phyloP scores from a whole-genome alignment of 1,140 invertebrate genomes.

The Metaphire vulgaris region DNA sequence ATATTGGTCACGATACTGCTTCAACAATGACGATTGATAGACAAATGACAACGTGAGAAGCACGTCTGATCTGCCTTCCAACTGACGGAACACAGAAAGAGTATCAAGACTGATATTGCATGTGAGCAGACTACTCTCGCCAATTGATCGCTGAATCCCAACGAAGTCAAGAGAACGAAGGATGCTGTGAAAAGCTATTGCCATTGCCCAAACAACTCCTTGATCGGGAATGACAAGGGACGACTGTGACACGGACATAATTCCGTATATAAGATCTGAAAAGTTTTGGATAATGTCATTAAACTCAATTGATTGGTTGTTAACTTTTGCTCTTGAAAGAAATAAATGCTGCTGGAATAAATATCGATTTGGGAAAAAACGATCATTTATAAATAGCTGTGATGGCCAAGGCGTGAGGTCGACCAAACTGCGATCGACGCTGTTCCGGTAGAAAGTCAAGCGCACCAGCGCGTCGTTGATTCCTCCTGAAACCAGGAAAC shows the following conservation, averaged over 20 bases:
- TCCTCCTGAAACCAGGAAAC: background rate
- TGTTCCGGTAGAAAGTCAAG: background rate
- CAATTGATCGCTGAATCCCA: background rate
- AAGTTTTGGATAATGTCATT: background rate
- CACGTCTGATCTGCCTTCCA: background rate
- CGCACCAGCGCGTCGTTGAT: background rate
- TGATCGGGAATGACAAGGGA: background rate
- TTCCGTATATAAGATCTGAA: background rate
- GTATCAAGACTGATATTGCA: background rate
- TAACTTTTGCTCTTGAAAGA: background rate
- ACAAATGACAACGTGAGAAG: background rate
- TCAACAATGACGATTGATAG: background rate
- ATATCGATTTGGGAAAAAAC: background rate
- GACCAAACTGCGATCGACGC: background rate
- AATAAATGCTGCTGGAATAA: background rate
- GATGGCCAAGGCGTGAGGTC: background rate
- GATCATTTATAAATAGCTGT: background rate
- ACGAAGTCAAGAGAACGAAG: background rate
- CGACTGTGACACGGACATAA: background rate
- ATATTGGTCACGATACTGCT: background rate
- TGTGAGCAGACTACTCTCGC: background rate
- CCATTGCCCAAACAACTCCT: background rate
- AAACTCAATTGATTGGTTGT: background rate
- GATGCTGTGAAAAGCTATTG: background rate
- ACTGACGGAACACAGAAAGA: background rate